These are phyloP conservation scores for Fragum sueziense DNA, from an alignment of 2,888 invertebrate genomes.

Conservation along the genomic window DNA sequence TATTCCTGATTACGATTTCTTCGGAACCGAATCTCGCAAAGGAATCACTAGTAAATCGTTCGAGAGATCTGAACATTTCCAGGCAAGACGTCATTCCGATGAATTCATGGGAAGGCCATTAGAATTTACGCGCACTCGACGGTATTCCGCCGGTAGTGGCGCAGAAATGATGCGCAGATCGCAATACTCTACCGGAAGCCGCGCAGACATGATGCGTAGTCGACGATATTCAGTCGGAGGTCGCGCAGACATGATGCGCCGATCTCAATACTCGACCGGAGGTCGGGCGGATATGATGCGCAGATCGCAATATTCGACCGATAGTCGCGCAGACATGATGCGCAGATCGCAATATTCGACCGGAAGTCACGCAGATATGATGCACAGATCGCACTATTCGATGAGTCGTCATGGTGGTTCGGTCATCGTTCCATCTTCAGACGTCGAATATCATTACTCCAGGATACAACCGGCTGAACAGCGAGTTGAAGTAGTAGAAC, in stretches of 20 bases:
- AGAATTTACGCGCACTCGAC: neutral
- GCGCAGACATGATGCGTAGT: neutral
- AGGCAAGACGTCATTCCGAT: neutral
- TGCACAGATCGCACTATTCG: neutral
- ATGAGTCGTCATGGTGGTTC: neutral
- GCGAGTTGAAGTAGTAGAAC: neutral
- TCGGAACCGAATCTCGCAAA: neutral
- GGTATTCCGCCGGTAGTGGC: constrained; percentile 2
- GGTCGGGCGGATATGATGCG: too few species aligned
- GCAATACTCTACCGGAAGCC: neutral
- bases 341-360: neutral
- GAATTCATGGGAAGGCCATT: neutral
- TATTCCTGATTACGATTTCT: neutral
- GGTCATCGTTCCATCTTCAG: neutral
- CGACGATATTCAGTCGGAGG: neutral
- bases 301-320: too few species aligned
- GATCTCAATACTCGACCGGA: neutral
- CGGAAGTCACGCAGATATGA: constrained; percentile 6
- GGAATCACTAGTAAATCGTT: neutral
- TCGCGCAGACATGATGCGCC: neutral
- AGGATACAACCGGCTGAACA: neutral
- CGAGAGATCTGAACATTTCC: neutral
- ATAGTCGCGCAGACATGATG: neutral
- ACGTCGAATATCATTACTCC: neutral
- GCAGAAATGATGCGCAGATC: neutral